Conservation (phyloP, 2,797 vertebrate genomes). For the Pantherophis alleghaniensis region DNA sequence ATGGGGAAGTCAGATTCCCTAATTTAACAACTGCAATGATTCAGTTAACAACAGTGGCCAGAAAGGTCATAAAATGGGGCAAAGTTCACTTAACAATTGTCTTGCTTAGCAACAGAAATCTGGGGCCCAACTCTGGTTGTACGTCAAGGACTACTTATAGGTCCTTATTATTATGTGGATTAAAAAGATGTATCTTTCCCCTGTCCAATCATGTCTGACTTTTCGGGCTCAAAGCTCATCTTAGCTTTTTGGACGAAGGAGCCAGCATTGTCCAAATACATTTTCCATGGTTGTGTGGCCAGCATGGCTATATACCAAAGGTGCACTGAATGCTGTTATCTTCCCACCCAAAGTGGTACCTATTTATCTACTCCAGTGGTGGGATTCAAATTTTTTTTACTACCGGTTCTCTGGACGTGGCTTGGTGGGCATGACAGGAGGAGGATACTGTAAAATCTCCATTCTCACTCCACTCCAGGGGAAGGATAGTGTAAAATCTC, state of each 20-base stretch:
- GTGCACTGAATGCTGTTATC: not conserved
- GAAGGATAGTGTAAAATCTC: no score
- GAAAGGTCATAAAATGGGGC: not conserved
- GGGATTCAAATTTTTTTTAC: no score
- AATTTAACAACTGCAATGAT: not conserved
- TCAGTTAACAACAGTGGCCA: not conserved
- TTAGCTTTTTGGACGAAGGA: not conserved
- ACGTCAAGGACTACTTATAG: not conserved
- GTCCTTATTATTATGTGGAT: not conserved
- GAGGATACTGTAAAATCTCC: no score
- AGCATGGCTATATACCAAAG: not conserved
- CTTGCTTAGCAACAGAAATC: not conserved
- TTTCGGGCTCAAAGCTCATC: not conserved
- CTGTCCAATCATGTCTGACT: not conserved
- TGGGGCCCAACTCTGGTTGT: not conserved
- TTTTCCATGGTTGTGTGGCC: not conserved
- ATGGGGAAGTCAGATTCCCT: not conserved
- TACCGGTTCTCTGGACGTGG: no score
- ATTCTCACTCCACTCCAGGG: no score
- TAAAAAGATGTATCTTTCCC: not conserved
- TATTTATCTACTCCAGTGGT: not conserved
- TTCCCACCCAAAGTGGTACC: not conserved
- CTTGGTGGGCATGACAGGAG: no score
- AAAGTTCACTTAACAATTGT: not conserved
- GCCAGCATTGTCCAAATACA: not conserved